A percentile compares a stretch with the other conserved stretches of the same genome.
phyloP scores from a whole-genome alignment of 2,113 vertebrate genomes.

The Oryzias javanicus region DNA sequence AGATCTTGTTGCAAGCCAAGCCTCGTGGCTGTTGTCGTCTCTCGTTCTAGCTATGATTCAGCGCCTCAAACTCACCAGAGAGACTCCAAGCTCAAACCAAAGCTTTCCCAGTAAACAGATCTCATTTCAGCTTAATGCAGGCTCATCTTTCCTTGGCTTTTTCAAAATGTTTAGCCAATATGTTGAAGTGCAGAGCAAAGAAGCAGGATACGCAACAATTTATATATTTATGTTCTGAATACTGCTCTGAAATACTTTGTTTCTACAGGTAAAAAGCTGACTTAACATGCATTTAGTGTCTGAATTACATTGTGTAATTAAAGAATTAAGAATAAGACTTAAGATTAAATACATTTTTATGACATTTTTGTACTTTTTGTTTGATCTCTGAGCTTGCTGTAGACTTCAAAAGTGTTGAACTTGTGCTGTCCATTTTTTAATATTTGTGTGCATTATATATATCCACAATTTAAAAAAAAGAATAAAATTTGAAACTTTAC shows the following conservation, averaged over 20 bases:
- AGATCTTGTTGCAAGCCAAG: slow-evolving; percentile 73
- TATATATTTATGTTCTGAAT: slow-evolving; percentile 9
- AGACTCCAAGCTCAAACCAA: slow-evolving; percentile 40
- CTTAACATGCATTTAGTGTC: background rate
- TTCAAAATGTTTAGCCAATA: slow-evolving; percentile 12
- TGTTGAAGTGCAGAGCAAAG: slow-evolving; percentile 1
- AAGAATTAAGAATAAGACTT: too few species aligned
- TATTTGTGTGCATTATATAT: too few species aligned
- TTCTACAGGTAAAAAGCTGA: background rate
- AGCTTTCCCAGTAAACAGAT: slow-evolving; percentile 33
- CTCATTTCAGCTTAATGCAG: slow-evolving; percentile 28
- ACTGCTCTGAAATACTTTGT: too few species aligned
- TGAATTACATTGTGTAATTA: too few species aligned
- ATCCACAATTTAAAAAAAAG: too few species aligned
- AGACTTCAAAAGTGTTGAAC: too few species aligned
- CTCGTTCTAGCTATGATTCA: slow-evolving; percentile 37
- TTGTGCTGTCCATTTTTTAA: too few species aligned
- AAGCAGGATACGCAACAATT: background rate
- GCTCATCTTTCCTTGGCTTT: background rate
- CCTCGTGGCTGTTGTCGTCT: slow-evolving; percentile 46
- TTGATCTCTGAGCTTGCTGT: background rate
- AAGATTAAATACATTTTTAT: too few species aligned
- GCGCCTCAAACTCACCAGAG: slow-evolving; percentile 30
- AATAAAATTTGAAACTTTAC: too few species aligned
- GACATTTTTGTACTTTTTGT: background rate